Evolutionary conservation across 2,888 invertebrate species (phyloP), one percentile per base, ranked within the genome.

Genomic region (Drosophila hamatofila): DNA sequence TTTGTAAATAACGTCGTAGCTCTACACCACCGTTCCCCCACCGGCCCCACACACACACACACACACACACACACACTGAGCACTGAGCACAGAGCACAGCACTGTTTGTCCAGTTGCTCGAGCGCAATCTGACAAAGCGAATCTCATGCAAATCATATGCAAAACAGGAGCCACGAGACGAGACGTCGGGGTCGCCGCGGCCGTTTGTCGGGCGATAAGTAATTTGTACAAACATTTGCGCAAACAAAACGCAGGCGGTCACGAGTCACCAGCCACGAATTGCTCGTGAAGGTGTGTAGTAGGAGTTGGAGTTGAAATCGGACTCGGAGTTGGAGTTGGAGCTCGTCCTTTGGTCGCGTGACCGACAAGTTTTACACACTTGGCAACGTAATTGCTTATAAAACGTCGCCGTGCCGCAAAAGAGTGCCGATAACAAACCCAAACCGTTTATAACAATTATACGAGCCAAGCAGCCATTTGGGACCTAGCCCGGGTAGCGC

Each of bases 361-460:
- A 83, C 83, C 77, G 52, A 68, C 81, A 61, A 79, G 78, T 80
- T 90, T 86, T 83, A 80, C 83, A 73, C 81, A 88, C 87, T 85
- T 83, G 80, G 75, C 72, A 88, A 81, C 83, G 72, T 90, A 92
- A 91, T 89, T 91, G 91, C 78, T 75, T 79, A 78, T 91, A 87
- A 89, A 78, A 72, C 73, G 68, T 66, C 41, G 65, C 78, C 67
- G 60, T 65, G 61, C 49, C 54, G 55, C 48, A 48, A 55, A 49
- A 59, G 58, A 59, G 49, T 72, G 58, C 62, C 77, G 77, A 72
- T 80, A 80, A 80, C 65, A 63, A 62, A 61, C 61, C 70, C 52
- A 25, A 69, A 80, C 55, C 70, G 79, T 88, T 83, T 84, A 88
- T 78, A 85, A 70, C 82, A 88, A 83, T 81, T 83, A 90, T 59